Evolutionary conservation across 2,888 invertebrate genomes (phyloP), one percentile per base, ranked within the genome.

Genomic region (Beris morrisii): DNA sequence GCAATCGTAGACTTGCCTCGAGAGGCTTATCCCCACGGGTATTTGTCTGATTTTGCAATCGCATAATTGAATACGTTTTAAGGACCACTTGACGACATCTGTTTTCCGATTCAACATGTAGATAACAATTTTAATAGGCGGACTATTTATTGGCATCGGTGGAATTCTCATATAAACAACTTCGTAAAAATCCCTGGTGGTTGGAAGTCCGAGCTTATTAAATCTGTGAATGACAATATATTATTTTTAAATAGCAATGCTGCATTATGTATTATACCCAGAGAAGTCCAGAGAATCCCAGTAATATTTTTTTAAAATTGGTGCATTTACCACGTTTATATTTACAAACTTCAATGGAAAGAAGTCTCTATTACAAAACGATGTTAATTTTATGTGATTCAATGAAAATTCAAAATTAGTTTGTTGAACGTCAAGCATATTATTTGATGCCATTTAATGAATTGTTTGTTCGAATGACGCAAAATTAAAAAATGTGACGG

Each of bases 221-320:
- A 64, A 13, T n/a, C 64, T 64, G 53, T 12, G 15, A 63, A 30
- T 13, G 7, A 38, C 12, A 32, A 55, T 7, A 32, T 32, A 12
- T 12, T n/a, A 38, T 15, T 13, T 31, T 30, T 6, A 46, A 46
- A 11, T 46, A 12, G 12, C 12, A n/a, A 46, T 13, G 44, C 11
- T 46, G 15, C 12, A 46, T 38, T 30, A 38, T 12, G 15, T 38
- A 54, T 4, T 11, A 12, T 30, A 70, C 70, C 50, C 43, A 28
- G 32, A 12, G 13, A 70, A 59, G 22, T 69, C 46, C 11, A 70
- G 31, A 5, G 56, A 66, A 4, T 64, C 13, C 68, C 68, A 69
- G 22, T 70, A 70, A 22, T 66, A 67, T 11, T 70, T 68, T n/a
- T 70, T 70, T 15, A 69, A 28, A n/a, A 67, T 53, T 12, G 70